These are phyloP conservation scores for Invenusta paracnida DNA, from an alignment of 2,888 invertebrate species.

Conservation along the genomic window DNA sequence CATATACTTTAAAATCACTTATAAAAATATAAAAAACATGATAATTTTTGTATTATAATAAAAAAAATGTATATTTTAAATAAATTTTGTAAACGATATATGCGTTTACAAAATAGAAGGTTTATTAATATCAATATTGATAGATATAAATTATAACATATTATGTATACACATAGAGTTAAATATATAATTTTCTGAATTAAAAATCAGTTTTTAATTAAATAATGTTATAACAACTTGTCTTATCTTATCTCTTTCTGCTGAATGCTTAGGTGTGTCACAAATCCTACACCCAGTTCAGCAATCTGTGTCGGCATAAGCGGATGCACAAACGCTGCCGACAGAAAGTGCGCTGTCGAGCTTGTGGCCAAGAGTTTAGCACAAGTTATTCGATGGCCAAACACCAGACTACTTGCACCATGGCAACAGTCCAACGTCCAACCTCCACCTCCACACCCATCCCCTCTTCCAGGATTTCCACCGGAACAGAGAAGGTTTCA, in stretches of 20 bases:
- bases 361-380: slow-evolving; percentile 39
- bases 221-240: too few relatives aligned
- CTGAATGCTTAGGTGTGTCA: slow-evolving; percentile 72
- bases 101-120: too few relatives aligned
- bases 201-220: too few relatives aligned
- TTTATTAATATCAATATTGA: too few relatives aligned
- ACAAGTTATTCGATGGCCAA: slow-evolving; percentile 33
- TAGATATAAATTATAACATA: too few relatives aligned
- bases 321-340: slow-evolving; percentile 92
- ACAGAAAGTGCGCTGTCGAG: slow-evolving; percentile 24
- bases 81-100: too few relatives aligned
- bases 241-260: too few relatives aligned
- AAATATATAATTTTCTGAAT: too few relatives aligned
- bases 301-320: slow-evolving; percentile 97
- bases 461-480: neutral
- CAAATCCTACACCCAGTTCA: slow-evolving; percentile 96
- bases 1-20: neutral
- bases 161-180: too few relatives aligned
- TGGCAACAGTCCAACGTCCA: neutral
- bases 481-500: neutral
- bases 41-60: neutral
- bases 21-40: too few relatives aligned
- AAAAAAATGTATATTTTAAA: neutral
- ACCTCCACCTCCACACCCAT: neutral
- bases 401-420: slow-evolving; percentile 20